phyloP scores from a whole-genome alignment of 2,797 vertebrate genomes.

The Rhabdomys pumilio region DNA sequence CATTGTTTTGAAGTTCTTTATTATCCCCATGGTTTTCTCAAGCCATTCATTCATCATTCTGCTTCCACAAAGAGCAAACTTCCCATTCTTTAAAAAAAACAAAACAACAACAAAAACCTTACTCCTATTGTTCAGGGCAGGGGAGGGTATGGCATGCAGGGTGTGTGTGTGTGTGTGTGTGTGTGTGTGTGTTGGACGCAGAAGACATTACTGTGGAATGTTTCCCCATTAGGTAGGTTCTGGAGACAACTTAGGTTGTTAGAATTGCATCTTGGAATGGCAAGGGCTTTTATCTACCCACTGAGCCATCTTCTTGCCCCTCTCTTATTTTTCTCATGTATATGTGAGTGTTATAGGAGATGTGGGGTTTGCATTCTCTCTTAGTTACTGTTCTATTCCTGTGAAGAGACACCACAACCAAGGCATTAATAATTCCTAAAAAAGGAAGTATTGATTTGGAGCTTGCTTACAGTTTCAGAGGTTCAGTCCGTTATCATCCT shows the following conservation, averaged over 20 bases:
- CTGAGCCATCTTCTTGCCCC: not conserved
- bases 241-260: not conserved
- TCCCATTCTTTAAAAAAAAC: not conserved
- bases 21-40: not conserved
- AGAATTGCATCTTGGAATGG: not conserved
- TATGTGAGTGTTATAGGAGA: not conserved
- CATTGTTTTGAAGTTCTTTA: not conserved
- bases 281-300: not conserved
- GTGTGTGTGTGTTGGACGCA: too few relatives aligned
- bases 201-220: not conserved
- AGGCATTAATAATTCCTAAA: not conserved
- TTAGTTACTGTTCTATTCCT: not conserved
- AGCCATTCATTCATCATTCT: not conserved
- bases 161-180: too few relatives aligned
- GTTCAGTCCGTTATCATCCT: too few relatives aligned
- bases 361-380: not conserved
- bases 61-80: not conserved
- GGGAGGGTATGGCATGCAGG: not conserved
- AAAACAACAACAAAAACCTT: not conserved
- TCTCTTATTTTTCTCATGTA: too few relatives aligned
- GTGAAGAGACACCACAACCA: not conserved
- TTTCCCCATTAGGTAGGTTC: not conserved
- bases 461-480: not conserved
- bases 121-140: not conserved
- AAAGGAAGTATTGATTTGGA: not conserved